Evolutionary conservation across 2,113 vertebrate species (phyloP), one percentile per base, ranked within the genome.

Genomic region (Ceyx margarethae): DNA sequence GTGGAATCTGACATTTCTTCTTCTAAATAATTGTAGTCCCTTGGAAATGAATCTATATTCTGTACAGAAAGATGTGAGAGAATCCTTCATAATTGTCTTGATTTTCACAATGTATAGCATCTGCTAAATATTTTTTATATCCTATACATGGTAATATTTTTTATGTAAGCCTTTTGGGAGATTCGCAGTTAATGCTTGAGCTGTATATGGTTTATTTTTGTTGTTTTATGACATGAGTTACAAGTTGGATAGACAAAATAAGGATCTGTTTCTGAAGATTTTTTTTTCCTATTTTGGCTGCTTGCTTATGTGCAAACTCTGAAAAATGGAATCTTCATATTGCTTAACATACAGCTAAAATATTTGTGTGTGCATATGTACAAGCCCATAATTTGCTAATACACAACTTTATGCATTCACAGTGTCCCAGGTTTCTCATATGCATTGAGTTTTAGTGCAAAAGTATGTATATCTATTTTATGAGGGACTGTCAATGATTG

Each of bases 311-410:
- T 77, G 92, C 40, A 75, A 96, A 79, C 45, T 77, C 54, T 91
- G 87, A 48, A 90, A 90, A 95, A 94, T 81, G 61, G 54, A 37
- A 66, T 78, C 68, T 88, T 91, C 66, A 4, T 84, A 43, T 68
- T 91, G 50, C 77, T 93, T 90, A 88, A 88, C 43, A 29, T 95
- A 72, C 33, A 84, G 50, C 58, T 90, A 45, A 93, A 90, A 72
- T 93, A 94, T 90, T 94, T 94, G 89, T 95, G 88, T 96, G 89
- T 94, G 95, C 95, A 93, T 95, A 95, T 96, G 92, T 96, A 94
- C 90, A 92, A 95, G 73, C 73, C 80, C 83, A 1, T 93, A 86
- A 89, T 93, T 94, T 93, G 74, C 92, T 94, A 95, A 94, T 93
- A 86, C 60, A 65, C 37, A 58, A 91, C 74, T 96, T 94, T 95